Evolutionary conservation across 2,888 invertebrate species (phyloP).

Genomic region (Platycheirus albimanus): DNA sequence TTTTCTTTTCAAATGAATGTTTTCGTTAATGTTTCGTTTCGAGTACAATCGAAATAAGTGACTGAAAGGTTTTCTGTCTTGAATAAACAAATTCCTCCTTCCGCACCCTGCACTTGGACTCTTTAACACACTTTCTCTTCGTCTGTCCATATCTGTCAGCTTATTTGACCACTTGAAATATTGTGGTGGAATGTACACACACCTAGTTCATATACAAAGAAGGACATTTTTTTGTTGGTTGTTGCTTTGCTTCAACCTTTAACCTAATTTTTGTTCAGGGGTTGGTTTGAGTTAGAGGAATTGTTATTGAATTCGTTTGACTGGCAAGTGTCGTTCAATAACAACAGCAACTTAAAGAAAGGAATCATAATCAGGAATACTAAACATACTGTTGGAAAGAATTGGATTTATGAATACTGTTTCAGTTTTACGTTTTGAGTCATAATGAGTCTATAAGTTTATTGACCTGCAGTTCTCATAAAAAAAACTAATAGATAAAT

Average conservation of each 20-base stretch:
- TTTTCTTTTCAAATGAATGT: slow-evolving; percentile 15
- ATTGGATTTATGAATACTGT: neutral
- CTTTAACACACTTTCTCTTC: neutral
- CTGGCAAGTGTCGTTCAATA: slow-evolving; percentile 59
- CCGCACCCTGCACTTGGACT: neutral
- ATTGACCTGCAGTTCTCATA: no score
- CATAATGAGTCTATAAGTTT: no score
- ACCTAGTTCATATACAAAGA: slow-evolving; percentile 46
- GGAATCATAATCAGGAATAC: slow-evolving; percentile 26
- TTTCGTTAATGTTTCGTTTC: slow-evolving; percentile 32
- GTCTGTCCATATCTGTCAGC: slow-evolving; percentile 12
- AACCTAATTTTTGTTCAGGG: slow-evolving; percentile 5
- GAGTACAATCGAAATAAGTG: slow-evolving; percentile 67
- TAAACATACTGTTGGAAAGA: neutral
- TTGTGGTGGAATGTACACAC: slow-evolving; percentile 42
- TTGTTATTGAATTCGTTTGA: slow-evolving; percentile 42
- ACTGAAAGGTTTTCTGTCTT: slow-evolving; percentile 70
- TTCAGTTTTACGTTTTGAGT: no score
- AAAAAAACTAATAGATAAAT: no score
- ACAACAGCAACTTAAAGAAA: slow-evolving; percentile 20
- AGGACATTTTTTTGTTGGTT: slow-evolving; percentile 32
- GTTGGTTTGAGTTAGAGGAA: slow-evolving; percentile 9
- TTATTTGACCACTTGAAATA: slow-evolving; percentile 63
- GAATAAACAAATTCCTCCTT: slow-evolving; percentile 13
- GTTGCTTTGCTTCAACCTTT: slow-evolving; percentile 6